Base-by-base conservation (phyloP, 2,797 vertebrate genomes). In the Allobates femoralis region DNA sequence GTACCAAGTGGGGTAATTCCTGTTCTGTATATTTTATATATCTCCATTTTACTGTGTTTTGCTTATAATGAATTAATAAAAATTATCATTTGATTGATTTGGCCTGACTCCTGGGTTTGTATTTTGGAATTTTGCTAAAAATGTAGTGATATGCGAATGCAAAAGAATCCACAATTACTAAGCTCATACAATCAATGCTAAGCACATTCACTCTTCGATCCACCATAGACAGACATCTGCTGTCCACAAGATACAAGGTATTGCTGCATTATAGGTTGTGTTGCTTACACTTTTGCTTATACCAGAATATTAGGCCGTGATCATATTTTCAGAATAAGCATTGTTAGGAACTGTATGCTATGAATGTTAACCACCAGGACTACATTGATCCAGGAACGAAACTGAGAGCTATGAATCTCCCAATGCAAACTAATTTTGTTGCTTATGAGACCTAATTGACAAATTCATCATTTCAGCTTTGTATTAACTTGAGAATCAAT, bases 401-500 rank as follows among this genome's bases (percentile, higher is more conserved):
- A 51, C 37, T 53, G 46, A 67, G 23, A 5, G 56, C 51, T 30
- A 26, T 67, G 66, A 77, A 66, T 76, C 28, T 26, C 51, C 79
- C 30, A 19, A 66, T 32, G 51, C 69, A 79, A 51, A 85, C 14
- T 34, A 56, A 50, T 73, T 79, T 46, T 50, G 26, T 79, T 73
- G n/a, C 37, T 78, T 78, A 66, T 32, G 21, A 79, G 84, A 46
- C 76, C 51, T 58, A 79, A 79, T 78, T 85, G 83, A 85, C 66
- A 85, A 85, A 78, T 53, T 62, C 64, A 78, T 85, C 46, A 78
- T 21, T 85, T 50, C 34, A 23, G 14, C 58, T 53, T 76, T 67
- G 58, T 41, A 53, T 83, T 34, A 73, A 23, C 14, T 18, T 41
- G 15, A 50, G 28, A 55, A 55, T 85, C 83, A 67, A 77, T 85